phyloP scores from a whole-genome alignment of 2,113 vertebrate species.

The Seriola dumerili region DNA sequence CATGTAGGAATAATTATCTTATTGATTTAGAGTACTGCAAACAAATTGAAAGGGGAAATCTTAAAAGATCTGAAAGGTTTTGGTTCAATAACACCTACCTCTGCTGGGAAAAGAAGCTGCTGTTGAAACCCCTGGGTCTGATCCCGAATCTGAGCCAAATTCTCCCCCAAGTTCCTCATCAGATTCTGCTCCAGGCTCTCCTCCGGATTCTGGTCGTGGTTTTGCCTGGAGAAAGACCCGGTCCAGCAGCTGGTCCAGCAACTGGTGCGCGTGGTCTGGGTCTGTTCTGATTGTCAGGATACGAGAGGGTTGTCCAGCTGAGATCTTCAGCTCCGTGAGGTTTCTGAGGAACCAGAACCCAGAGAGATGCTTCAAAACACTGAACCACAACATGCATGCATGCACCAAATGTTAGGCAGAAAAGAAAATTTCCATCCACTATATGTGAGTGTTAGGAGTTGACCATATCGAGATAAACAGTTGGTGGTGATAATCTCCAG shows the following conservation, averaged over 20 bases:
- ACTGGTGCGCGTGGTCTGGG: neutral
- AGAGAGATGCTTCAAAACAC: neutral
- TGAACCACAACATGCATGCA: neutral
- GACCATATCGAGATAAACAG: too few species aligned
- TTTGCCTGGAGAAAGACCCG: constrained; percentile 19
- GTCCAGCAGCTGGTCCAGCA: constrained; percentile 58
- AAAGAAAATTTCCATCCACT: too few species aligned
- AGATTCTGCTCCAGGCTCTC: neutral
- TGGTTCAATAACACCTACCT: neutral
- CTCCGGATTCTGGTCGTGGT: neutral
- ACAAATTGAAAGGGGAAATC: neutral
- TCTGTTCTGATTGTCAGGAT: constrained; percentile 44
- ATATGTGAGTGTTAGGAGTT: too few species aligned
- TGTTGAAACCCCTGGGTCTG: neutral
- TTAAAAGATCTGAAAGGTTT: neutral
- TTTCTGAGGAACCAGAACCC: constrained; percentile 30
- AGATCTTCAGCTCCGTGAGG: constrained; percentile 37
- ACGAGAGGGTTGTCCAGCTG: neutral
- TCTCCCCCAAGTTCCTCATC: neutral
- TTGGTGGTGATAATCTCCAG: too few species aligned
- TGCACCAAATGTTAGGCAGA: too few species aligned
- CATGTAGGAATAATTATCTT: too few species aligned
- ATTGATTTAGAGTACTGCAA: neutral
- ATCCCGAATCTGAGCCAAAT: neutral
- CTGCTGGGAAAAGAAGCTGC: too few species aligned